These are phyloP conservation scores for Ficedula albicollis DNA, from an alignment of 2,797 vertebrate genomes.

Conservation along the genomic window DNA sequence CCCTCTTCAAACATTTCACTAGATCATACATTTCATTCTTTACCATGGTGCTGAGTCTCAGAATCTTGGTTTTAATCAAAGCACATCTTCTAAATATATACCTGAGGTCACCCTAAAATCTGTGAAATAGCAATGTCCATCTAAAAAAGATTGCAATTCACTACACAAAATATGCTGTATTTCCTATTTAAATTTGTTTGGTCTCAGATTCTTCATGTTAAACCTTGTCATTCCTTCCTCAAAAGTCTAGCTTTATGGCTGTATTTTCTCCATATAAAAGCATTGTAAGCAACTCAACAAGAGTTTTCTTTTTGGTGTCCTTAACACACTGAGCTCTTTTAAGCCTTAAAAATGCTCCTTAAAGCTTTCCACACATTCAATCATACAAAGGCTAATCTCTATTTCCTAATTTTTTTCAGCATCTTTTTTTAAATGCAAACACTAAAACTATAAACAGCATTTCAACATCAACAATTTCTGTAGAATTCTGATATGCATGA, in stretches of 20 bases:
- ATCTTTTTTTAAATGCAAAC: not conserved
- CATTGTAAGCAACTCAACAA: not conserved
- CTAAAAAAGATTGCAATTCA: not conserved
- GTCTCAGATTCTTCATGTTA: not conserved
- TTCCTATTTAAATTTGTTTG: not conserved
- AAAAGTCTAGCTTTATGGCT: not conserved
- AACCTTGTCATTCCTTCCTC: not conserved
- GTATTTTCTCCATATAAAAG: not conserved
- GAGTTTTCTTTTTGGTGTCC: not conserved
- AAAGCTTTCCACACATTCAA: not conserved
- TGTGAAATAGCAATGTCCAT: not conserved
- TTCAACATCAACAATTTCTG: not conserved
- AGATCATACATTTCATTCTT: not conserved
- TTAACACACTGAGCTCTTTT: not conserved
- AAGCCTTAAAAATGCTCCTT: not conserved
- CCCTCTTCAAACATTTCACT: not conserved
- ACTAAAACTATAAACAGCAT: not conserved
- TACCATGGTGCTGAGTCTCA: not conserved
- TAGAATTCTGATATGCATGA: not conserved
- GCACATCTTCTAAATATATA: not conserved
- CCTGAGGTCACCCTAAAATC: not conserved
- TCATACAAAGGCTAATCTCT: not conserved
- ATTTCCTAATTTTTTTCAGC: not conserved
- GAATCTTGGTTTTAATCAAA: not conserved
- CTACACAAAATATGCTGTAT: not conserved